Base-by-base conservation (phyloP, 2,888 invertebrate species). In the Phortica magna region DNA sequence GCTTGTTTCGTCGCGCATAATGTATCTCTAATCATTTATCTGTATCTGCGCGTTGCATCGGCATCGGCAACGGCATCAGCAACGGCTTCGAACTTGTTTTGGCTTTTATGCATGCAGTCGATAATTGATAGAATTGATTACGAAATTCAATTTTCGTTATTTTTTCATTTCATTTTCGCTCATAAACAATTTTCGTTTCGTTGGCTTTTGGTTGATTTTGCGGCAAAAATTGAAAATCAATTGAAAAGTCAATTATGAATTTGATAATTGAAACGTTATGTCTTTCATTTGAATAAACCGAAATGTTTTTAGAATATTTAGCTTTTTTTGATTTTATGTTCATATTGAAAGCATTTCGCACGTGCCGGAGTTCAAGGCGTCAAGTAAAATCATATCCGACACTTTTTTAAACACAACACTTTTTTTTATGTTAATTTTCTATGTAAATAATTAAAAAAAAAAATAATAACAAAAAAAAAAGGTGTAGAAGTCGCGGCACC, bases 401-500 rank as follows among this genome's bases (percentile, higher is more conserved):
- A 14, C 48, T 48, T 48, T 48, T 48, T 48, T 22, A 61, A 22
- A 3, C 22, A 22, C 70, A 70, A 71, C 17, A 53, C 41, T 39
- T 53, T 53, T 14, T 12, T 39, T 39, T 39, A 53, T 70, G 70
- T 53, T 53, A 70, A 70, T 71, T 53, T 48, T 55, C 39, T 55
- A 71, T 71, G 70, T 31, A 55, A 71, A 71, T 71, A 55, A 55
- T 71, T 55, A 9, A 14, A 67, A n/a, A 67, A 65, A 31, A 42
- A 67, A 42, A 67, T 41, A 59, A n/a, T 9, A 59, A 59, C 14
- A 17, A 17, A 2, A 59, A 59, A 59, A 59, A 17, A 19, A n/a
- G 19, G 55, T 71, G 48, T 71, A 68, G 14, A 75, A 76, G 77
- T 77, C 71, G 82, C 75, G 77, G 79, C 81, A 83, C 80, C 72